Percentiles rank a stretch among this genome's conserved stretches.
phyloP scores from a whole-genome alignment of 2,797 vertebrate genomes.

The Catostomus latipinnis region DNA sequence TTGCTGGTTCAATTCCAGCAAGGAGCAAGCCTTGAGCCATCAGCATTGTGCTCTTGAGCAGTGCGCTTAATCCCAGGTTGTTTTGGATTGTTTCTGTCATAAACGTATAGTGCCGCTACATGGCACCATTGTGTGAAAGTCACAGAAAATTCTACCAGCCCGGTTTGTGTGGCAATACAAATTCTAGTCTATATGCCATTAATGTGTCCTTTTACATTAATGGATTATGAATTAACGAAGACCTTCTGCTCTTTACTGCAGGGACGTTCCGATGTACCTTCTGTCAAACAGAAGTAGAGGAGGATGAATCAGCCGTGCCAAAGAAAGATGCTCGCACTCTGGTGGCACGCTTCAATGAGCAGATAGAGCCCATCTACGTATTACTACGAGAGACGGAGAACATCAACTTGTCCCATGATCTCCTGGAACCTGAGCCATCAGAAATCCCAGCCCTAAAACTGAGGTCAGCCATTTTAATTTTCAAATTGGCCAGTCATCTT shows the following conservation, averaged over 20 bases:
- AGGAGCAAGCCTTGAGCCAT: too few relatives aligned
- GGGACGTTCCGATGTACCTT: conserved; percentile 96
- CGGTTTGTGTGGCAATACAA: too few relatives aligned
- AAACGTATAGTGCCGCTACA: too few relatives aligned
- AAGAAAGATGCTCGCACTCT: conserved; percentile 94
- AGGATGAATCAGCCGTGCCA: conserved; percentile 92
- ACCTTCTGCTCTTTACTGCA: conserved; percentile 58
- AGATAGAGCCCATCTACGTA: conserved; percentile 96
- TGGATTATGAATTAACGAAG: neutral
- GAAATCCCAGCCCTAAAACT: conserved; percentile 95
- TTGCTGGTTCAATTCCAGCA: too few relatives aligned
- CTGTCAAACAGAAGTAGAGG: conserved; percentile 96
- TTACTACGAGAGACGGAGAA: conserved; percentile 94
- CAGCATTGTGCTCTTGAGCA: too few relatives aligned
- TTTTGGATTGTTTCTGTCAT: too few relatives aligned
- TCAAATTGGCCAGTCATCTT: too few relatives aligned
- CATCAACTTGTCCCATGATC: conserved; percentile 90
- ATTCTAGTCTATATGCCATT: neutral
- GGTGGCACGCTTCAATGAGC: conserved; percentile 96
- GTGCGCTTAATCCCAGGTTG: too few relatives aligned
- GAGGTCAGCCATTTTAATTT: conserved; percentile 78
- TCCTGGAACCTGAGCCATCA: conserved; percentile 93
- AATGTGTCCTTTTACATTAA: neutral
- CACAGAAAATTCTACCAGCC: too few relatives aligned
- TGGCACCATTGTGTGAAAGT: too few relatives aligned